Evolutionary conservation across 2,113 vertebrate species (phyloP).

Genomic region (Parotia lawesii): DNA sequence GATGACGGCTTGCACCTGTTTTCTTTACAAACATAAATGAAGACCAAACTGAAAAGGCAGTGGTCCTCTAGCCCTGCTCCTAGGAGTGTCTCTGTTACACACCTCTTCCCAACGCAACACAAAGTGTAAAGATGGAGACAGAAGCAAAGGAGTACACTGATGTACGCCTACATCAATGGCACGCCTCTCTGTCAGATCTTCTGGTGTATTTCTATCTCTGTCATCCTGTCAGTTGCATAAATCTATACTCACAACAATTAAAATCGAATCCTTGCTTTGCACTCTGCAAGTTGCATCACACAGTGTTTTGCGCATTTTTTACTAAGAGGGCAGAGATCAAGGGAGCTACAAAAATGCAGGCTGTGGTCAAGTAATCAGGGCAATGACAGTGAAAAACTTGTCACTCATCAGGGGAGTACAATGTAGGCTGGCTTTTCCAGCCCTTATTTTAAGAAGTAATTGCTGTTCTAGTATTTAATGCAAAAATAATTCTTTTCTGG

Average conservation of each 20-base stretch:
- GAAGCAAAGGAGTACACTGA: not conserved
- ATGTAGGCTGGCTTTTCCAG: not conserved
- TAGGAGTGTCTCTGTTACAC: not conserved
- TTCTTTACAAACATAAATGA: not conserved
- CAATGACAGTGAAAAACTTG: not conserved
- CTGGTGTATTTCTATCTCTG: not conserved
- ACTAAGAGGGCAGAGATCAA: not conserved
- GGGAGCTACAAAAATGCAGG: not conserved
- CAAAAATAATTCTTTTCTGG: conserved; percentile 26
- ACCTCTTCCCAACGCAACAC: not conserved
- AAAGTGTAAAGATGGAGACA: not conserved
- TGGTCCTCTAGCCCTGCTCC: not conserved
- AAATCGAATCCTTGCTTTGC: not conserved
- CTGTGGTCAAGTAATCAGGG: not conserved
- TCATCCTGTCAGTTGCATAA: not conserved
- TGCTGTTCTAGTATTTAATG: not conserved
- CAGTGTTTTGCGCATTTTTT: not conserved
- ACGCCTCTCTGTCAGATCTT: not conserved
- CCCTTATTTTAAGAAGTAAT: not conserved
- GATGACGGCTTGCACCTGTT: not conserved
- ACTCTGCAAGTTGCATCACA: not conserved
- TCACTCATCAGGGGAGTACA: not conserved
- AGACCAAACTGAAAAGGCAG: not conserved
- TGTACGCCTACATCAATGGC: rapidly evolving
- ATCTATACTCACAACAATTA: not conserved